phyloP scores from a whole-genome alignment of 2,888 invertebrate genomes.

The Reticulitermes lucifugus region DNA sequence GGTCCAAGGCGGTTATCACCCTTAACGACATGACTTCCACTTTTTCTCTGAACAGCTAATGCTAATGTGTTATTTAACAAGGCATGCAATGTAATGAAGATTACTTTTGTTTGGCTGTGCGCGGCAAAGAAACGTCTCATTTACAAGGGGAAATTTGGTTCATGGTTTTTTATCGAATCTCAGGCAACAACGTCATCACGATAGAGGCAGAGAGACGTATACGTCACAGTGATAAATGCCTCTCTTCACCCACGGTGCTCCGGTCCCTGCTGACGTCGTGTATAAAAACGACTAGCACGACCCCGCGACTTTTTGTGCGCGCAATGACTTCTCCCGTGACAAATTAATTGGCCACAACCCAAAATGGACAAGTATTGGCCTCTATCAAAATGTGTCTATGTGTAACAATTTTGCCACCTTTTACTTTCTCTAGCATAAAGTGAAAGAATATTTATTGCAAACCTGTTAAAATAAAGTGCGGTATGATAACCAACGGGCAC shows the following conservation, averaged over 20 bases:
- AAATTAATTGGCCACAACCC: constrained; percentile 48
- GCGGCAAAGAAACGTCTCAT: not conserved
- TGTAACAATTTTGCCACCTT: too few species aligned
- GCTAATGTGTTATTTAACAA: not conserved
- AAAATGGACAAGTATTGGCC: not conserved
- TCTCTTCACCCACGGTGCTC: not conserved
- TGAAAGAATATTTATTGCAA: too few species aligned
- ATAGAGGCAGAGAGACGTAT: not conserved
- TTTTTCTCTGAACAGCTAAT: not conserved
- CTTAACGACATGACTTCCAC: too few species aligned
- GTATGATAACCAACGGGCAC: too few species aligned
- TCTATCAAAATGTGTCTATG: too few species aligned
- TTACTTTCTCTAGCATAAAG: too few species aligned
- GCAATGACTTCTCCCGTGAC: constrained; percentile 42
- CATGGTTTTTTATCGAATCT: not conserved
- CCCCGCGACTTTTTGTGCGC: constrained; percentile 4
- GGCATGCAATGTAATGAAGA: not conserved
- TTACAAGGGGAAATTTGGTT: not conserved
- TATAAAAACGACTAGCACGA: not conserved
- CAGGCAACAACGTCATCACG: not conserved
- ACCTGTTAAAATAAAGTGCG: too few species aligned
- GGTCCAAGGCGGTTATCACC: too few species aligned
- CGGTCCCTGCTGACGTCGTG: not conserved
- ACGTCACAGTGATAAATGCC: constrained; percentile 34
- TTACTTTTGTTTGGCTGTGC: not conserved